These are phyloP conservation scores for Motacilla alba DNA, from an alignment of 2,113 vertebrate genomes.

Conservation along the genomic window DNA sequence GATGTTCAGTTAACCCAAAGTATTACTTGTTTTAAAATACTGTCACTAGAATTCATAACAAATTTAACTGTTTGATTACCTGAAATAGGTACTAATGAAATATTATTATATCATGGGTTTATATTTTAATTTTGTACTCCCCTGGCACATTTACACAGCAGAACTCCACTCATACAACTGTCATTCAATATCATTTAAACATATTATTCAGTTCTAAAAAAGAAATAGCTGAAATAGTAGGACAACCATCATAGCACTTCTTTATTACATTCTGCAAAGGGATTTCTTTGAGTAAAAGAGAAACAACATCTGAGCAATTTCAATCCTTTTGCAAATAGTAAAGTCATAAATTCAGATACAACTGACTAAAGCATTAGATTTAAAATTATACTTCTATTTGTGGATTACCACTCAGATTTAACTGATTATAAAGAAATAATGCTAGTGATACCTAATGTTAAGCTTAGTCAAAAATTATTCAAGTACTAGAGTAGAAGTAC, in stretches of 20 bases:
- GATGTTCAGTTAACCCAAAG: neutral
- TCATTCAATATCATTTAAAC: neutral
- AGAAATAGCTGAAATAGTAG: neutral
- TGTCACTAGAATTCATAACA: neutral
- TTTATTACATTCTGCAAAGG: neutral
- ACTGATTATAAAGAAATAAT: neutral
- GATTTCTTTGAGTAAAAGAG: neutral
- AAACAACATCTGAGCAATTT: neutral
- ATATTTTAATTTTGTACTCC: neutral
- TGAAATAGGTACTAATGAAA: neutral
- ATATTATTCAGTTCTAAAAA: neutral
- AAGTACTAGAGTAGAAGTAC: neutral
- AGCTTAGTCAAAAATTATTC: neutral
- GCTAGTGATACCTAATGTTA: neutral
- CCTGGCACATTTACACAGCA: neutral
- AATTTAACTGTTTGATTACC: neutral
- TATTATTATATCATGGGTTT: accelerated
- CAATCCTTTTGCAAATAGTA: neutral
- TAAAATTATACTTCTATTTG: neutral
- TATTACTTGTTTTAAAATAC: neutral
- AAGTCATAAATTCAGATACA: neutral
- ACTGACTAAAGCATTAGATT: neutral
- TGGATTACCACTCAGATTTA: neutral
- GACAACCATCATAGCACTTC: neutral
- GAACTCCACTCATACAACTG: neutral